A percentile compares a stretch with the other conserved stretches of the same genome.
Conservation (phyloP, 2,888 invertebrate species). For the Entomobrya proxima region DNA sequence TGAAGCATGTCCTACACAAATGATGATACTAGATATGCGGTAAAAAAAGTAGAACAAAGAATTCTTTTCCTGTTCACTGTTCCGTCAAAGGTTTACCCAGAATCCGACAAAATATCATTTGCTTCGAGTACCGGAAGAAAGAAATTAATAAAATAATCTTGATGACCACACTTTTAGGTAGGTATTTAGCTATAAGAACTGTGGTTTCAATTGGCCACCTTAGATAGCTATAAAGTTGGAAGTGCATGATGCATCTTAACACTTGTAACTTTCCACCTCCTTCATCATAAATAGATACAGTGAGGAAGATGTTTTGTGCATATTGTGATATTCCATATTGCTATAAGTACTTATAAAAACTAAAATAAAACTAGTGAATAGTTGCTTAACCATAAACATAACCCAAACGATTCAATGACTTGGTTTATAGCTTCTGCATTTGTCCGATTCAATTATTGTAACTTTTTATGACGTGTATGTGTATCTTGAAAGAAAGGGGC, state of each 20-base stretch:
- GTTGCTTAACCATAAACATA: too few species aligned
- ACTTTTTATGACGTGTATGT: background rate
- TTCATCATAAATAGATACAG: background rate
- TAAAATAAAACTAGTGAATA: too few species aligned
- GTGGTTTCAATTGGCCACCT: too few species aligned
- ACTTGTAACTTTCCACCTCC: background rate
- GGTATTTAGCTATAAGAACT: too few species aligned
- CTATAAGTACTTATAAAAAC: too few species aligned
- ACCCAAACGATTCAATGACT: too few species aligned
- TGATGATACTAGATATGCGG: too few species aligned
- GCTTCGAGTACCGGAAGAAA: background rate
- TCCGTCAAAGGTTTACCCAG: background rate
- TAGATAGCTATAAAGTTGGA: too few species aligned
- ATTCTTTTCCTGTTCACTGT: background rate
- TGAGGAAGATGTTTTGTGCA: background rate
- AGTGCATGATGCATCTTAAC: background rate
- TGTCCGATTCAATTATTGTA: background rate
- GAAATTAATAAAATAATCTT: background rate
- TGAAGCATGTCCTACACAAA: too few species aligned
- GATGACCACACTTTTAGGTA: background rate
- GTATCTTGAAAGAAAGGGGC: constrained; percentile 2
- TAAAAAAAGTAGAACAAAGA: constrained; percentile 15
- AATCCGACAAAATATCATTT: background rate
- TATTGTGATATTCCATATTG: background rate
- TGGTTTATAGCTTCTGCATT: too few species aligned